Conservation (phyloP, 2,797 vertebrate species). For the Anguilla marmorata region DNA sequence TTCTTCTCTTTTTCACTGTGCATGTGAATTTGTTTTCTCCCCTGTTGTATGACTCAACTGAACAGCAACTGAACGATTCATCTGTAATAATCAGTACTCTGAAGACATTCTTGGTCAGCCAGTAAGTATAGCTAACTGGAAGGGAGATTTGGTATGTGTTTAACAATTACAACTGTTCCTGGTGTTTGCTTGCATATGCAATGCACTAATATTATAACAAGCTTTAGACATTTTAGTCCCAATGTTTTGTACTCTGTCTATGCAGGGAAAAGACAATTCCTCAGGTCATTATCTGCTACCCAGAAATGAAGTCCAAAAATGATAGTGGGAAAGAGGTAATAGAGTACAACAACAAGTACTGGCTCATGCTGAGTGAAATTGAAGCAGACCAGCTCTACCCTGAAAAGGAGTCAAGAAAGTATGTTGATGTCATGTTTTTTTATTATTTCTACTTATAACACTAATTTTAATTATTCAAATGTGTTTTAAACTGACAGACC, state of each 20-base stretch:
- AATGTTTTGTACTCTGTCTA: slow-evolving; percentile 24
- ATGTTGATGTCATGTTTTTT: slow-evolving; percentile 47
- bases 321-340: slow-evolving; percentile 84
- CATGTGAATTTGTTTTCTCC: neutral
- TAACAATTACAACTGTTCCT: neutral
- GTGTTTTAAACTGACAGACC: neutral
- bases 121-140: slow-evolving; percentile 68
- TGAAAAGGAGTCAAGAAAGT: slow-evolving; percentile 83
- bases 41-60: slow-evolving; percentile 7
- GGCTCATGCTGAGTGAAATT: slow-evolving; percentile 88
- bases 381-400: slow-evolving; percentile 73
- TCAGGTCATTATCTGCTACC: slow-evolving; percentile 84
- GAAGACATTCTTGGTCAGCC: slow-evolving; percentile 82
- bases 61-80: slow-evolving; percentile 93
- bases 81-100: slow-evolving; percentile 93
- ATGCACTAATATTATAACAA: neutral
- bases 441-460: neutral
- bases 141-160: neutral
- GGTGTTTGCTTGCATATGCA: neutral
- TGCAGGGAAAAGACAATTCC: slow-evolving; percentile 75
- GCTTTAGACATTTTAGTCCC: neutral
- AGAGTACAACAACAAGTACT: slow-evolving; percentile 93
- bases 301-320: slow-evolving; percentile 79
- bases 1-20: slow-evolving; percentile 14
- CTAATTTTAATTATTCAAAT: neutral